Percentiles rank a stretch among this genome's conserved stretches.
Conservation (phyloP, 2,888 invertebrate species). For the Liodrosophila aerea region DNA sequence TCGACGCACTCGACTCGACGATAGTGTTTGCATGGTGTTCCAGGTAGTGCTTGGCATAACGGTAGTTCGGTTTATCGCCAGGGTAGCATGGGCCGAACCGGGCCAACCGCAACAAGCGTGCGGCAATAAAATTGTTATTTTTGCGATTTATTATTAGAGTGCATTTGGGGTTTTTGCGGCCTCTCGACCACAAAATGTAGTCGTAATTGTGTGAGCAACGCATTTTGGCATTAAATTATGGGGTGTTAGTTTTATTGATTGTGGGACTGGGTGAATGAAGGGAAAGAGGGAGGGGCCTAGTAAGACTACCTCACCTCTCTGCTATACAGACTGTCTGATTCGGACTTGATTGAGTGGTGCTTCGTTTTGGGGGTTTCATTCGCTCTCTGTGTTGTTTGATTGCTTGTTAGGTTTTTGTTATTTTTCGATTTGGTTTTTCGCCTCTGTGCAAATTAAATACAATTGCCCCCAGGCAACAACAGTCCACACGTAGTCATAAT, state of each 20-base stretch:
- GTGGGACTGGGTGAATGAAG: slow-evolving; percentile 14
- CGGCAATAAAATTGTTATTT: slow-evolving; percentile 74
- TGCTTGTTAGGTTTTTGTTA: slow-evolving; percentile 61
- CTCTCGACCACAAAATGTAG: slow-evolving; percentile 61
- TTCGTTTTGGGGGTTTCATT: slow-evolving; percentile 21
- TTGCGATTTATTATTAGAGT: slow-evolving; percentile 78
- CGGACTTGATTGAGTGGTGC: slow-evolving; percentile 44
- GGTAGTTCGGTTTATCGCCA: slow-evolving; percentile 4
- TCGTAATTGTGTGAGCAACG: slow-evolving; percentile 65
- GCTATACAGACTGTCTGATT: not conserved
- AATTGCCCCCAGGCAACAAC: slow-evolving; percentile 34
- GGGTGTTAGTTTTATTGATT: slow-evolving; percentile 78
- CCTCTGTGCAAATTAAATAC: slow-evolving; percentile 65
- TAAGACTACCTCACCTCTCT: not conserved
- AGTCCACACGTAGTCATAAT: not conserved
- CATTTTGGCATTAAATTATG: slow-evolving; percentile 76
- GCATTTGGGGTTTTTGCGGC: slow-evolving; percentile 67
- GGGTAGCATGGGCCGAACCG: slow-evolving; percentile 33
- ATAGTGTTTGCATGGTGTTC: not conserved
- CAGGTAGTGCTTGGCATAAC: slow-evolving; percentile 17
- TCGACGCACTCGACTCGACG: slow-evolving; percentile 8
- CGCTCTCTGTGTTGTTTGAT: slow-evolving; percentile 47
- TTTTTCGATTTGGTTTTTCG: slow-evolving; percentile 60
- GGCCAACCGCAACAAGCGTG: slow-evolving; percentile 50
- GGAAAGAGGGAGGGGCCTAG: not conserved